A percentile compares a stretch with the other conserved stretches of the same genome.
Evolutionary conservation across 2,797 vertebrate species (phyloP).

Genomic region (Lagodon rhomboides): DNA sequence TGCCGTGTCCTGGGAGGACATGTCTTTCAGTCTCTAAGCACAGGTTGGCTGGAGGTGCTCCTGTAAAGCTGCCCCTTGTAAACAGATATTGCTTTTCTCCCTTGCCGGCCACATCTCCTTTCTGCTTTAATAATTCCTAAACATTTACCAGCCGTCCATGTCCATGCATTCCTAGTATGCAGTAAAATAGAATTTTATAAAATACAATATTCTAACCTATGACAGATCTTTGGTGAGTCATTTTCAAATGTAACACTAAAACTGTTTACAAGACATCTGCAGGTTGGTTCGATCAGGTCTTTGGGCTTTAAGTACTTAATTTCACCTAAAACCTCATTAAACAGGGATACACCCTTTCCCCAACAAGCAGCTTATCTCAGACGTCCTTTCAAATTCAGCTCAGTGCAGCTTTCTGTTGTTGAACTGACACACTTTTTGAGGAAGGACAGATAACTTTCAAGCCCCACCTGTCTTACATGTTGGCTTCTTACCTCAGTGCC

Average conservation of each 20-base stretch:
- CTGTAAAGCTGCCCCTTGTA: slow-evolving; percentile 41
- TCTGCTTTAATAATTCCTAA: slow-evolving; percentile 24
- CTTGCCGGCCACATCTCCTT: slow-evolving; percentile 24
- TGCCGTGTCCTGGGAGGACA: slow-evolving; percentile 29
- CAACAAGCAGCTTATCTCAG: slow-evolving; percentile 53
- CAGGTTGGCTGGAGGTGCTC: slow-evolving; percentile 45
- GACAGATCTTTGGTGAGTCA: background rate
- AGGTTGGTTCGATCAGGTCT: slow-evolving; percentile 25
- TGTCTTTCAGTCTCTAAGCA: slow-evolving; percentile 43
- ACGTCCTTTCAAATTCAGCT: slow-evolving; percentile 54
- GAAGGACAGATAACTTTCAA: slow-evolving; percentile 2
- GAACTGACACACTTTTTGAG: slow-evolving; percentile 18
- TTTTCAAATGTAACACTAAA: slow-evolving; percentile 19
- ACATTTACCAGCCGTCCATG: slow-evolving; percentile 27
- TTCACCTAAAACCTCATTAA: slow-evolving; percentile 57
- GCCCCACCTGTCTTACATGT: background rate
- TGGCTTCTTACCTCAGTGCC: slow-evolving; percentile 7
- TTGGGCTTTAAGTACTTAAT: slow-evolving; percentile 35
- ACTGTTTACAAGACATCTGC: slow-evolving; percentile 29
- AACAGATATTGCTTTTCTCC: slow-evolving; percentile 10
- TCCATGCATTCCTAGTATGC: slow-evolving; percentile 5
- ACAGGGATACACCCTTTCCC: slow-evolving; percentile 36
- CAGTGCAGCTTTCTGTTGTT: slow-evolving; percentile 39
- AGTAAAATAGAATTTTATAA: slow-evolving; percentile 5
- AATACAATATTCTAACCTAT: background rate